phyloP scores from a whole-genome alignment of 2,113 vertebrate genomes.

The Phylloscopus whistleri region DNA sequence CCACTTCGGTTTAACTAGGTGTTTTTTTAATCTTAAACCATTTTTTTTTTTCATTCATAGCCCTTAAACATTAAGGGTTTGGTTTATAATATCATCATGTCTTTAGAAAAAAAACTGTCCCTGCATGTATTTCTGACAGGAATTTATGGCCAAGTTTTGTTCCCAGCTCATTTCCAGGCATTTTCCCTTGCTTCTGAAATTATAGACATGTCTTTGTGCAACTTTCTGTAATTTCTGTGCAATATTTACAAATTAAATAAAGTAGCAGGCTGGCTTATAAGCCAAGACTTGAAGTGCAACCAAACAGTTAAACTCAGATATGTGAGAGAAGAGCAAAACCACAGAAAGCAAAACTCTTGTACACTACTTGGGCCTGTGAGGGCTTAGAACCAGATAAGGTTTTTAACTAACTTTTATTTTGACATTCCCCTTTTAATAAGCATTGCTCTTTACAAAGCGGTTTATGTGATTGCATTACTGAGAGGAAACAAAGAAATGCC shows the following conservation, averaged over 20 bases:
- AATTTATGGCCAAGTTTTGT: background rate
- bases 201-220: background rate
- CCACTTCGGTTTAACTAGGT: background rate
- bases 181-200: background rate
- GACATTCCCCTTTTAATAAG: conserved; percentile 31
- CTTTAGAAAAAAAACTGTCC: background rate
- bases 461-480: conserved; percentile 20
- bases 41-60: background rate
- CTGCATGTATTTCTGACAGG: background rate
- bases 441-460: background rate
- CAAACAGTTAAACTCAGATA: background rate
- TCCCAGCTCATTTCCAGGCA: background rate
- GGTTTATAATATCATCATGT: background rate
- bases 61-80: background rate
- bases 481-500: conserved; percentile 62
- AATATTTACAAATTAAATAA: background rate
- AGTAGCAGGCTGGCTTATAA: background rate
- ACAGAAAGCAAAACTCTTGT: background rate
- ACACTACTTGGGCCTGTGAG: background rate
- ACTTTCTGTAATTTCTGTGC: background rate
- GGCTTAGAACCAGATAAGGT: background rate
- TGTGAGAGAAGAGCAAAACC: background rate
- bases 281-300: background rate
- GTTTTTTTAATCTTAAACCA: background rate
- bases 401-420: conserved; percentile 52